Evolutionary conservation across 1,140 invertebrate species (phyloP).

Genomic region (Lepidurus apus): DNA sequence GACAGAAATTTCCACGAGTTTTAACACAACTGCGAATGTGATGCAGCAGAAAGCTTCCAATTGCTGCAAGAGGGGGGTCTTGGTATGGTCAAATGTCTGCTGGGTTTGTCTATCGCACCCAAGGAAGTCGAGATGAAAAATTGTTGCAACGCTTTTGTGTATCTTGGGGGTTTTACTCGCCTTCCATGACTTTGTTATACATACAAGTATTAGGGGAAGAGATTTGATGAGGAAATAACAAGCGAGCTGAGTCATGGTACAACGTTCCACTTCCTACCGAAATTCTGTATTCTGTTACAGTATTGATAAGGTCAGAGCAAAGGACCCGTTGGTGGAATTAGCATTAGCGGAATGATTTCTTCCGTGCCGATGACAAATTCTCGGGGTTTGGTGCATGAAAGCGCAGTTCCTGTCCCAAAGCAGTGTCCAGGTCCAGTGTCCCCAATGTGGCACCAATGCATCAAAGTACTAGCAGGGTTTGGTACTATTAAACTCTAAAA

Average conservation of each 20-base stretch:
- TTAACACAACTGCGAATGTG: neutral
- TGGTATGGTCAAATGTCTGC: no score
- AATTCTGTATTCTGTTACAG: neutral
- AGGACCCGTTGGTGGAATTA: neutral
- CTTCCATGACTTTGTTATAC: neutral
- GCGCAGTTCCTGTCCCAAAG: neutral
- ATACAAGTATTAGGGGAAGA: neutral
- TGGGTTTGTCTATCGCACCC: no score
- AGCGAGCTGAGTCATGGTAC: neutral
- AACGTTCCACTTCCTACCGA: neutral
- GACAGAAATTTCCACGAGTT: neutral
- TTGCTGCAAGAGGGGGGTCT: neutral
- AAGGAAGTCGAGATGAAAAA: neutral
- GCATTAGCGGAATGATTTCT: no score
- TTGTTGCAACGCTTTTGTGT: neutral
- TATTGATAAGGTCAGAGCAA: neutral
- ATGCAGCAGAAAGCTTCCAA: constrained; percentile 6
- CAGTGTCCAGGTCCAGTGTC: no score
- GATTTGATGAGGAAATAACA: neutral
- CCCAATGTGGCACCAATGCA: no score
- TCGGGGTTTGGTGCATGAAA: no score
- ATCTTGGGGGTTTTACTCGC: neutral
- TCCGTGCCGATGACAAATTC: neutral
- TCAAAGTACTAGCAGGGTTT: no score
- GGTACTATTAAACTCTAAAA: no score